phyloP scores from a whole-genome alignment of 2,797 vertebrate genomes.

The Carduelis carduelis region DNA sequence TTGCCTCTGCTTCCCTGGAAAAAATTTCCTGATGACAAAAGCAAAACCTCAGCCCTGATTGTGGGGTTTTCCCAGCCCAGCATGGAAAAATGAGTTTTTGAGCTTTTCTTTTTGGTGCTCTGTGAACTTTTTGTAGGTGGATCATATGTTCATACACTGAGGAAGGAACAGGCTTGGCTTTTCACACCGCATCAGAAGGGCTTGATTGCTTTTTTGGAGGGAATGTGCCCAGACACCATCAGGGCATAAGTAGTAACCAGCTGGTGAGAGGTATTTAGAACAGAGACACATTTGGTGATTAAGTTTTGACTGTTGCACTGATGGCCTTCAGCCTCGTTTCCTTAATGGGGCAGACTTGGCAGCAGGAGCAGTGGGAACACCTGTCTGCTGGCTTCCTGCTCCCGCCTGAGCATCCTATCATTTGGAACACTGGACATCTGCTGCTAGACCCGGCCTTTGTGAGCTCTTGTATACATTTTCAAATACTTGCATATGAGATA shows the following conservation, averaged over 20 bases:
- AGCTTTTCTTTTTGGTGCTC: neutral
- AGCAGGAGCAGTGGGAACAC: neutral
- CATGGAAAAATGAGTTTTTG: neutral
- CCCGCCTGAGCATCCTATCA: neutral
- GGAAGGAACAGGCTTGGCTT: neutral
- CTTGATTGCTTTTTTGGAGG: conserved; percentile 2
- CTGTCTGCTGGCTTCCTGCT: neutral
- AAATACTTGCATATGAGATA: neutral
- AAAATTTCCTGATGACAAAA: neutral
- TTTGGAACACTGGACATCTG: neutral
- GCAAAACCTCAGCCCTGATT: neutral
- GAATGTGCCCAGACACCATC: neutral
- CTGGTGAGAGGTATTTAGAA: conserved; percentile 39
- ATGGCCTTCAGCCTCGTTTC: neutral
- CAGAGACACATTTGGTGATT: neutral
- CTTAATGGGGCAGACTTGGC: neutral
- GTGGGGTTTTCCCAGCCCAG: neutral
- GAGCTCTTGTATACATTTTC: neutral
- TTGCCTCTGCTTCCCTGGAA: neutral
- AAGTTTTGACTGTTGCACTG: neutral
- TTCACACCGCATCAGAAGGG: neutral
- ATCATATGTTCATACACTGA: neutral
- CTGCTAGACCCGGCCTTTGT: neutral
- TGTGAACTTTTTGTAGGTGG: neutral
- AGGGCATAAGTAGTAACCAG: conserved; percentile 18